A percentile compares a stretch with the other conserved stretches of the same genome.
Conservation (phyloP, 2,888 invertebrate species). For the Eurytoma adleriae region DNA sequence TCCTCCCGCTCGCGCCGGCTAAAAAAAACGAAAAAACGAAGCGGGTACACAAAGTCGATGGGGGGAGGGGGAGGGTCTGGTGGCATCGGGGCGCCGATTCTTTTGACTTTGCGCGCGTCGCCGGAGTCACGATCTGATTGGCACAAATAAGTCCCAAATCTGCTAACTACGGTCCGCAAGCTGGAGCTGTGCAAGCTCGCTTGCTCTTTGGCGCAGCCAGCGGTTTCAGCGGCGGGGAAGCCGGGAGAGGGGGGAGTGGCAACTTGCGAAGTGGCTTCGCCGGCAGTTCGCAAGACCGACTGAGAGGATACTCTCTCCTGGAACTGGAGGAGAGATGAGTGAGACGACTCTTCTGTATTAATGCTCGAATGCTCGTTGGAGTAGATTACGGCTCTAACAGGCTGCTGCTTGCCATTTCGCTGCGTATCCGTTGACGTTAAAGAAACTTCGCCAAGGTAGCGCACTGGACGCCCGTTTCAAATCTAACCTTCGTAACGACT, state of each 20-base stretch:
- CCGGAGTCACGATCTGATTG: constrained; percentile 11
- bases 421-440: constrained; percentile 57
- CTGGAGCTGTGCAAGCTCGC: constrained; percentile 27
- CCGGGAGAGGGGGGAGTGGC: constrained; percentile 29
- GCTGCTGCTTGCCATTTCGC: constrained; percentile 20
- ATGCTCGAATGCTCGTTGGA: constrained; percentile 61
- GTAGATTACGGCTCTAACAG: constrained; percentile 64
- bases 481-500: constrained; percentile 8
- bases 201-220: neutral
- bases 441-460: constrained; percentile 57
- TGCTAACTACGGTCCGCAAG: constrained; percentile 41
- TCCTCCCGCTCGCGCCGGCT: neutral
- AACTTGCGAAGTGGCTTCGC: constrained; percentile 63
- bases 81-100: neutral
- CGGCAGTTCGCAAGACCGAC: constrained; percentile 61
- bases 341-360: constrained; percentile 58
- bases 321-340: constrained; percentile 10
- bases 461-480: constrained; percentile 13
- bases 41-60: neutral
- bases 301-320: constrained; percentile 36
- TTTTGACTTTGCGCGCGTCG: neutral
- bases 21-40: neutral
- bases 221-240: constrained; percentile 6
- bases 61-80: neutral
- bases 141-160: neutral